phyloP scores from a whole-genome alignment of 2,888 invertebrate genomes.

The Mechanitis mazaeus region DNA sequence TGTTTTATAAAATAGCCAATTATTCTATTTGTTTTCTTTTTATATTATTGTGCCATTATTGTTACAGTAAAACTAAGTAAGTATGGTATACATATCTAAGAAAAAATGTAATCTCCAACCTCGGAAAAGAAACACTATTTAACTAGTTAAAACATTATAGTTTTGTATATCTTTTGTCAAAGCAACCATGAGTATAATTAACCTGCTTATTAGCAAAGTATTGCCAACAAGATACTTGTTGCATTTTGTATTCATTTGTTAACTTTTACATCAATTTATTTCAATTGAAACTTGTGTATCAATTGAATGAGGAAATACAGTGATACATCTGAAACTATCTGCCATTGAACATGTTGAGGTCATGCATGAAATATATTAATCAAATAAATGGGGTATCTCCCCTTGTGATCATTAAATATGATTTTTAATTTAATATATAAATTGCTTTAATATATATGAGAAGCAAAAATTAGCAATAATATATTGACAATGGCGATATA shows the following conservation, averaged over 20 bases:
- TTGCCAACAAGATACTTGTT: too few species aligned
- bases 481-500: constrained; percentile 5
- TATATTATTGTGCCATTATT: not conserved
- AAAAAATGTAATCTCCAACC: too few species aligned
- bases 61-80: constrained; percentile 5
- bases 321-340: constrained; percentile 5
- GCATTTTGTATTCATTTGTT: too few species aligned
- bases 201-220: too few species aligned
- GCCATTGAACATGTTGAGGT: too few species aligned
- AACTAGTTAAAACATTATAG: too few species aligned
- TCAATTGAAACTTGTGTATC: constrained; percentile 53
- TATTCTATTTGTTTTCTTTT: too few species aligned
- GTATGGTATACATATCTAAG: constrained; percentile 5
- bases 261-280: constrained; percentile 48
- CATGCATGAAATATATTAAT: not conserved
- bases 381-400: not conserved
- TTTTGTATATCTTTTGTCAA: too few species aligned
- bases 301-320: constrained; percentile 45
- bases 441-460: constrained; percentile 4
- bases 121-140: too few species aligned
- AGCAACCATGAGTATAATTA: too few species aligned
- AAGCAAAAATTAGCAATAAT: constrained; percentile 15
- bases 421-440: constrained; percentile 3
- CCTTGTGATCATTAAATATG: not conserved
- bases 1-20: too few species aligned